phyloP scores from a whole-genome alignment of 2,797 vertebrate species.

The Ctenosaura bakeri region DNA sequence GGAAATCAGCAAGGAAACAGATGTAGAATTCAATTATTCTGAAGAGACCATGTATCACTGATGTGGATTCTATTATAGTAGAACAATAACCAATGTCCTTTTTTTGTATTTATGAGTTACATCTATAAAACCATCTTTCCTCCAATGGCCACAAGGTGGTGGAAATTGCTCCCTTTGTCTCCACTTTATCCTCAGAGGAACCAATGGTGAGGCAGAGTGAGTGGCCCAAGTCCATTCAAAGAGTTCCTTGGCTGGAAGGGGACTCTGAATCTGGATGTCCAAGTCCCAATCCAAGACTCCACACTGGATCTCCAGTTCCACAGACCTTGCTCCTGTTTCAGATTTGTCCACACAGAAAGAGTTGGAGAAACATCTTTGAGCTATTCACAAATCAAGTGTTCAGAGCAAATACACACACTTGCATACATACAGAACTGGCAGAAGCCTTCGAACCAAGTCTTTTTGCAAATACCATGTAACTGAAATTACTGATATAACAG shows the following conservation, averaged over 20 bases:
- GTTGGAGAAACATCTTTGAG: background rate
- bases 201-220: background rate
- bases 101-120: background rate
- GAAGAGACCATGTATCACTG: background rate
- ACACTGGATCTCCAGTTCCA: background rate
- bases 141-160: background rate
- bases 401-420: background rate
- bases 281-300: background rate
- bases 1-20: background rate
- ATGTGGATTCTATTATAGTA: background rate
- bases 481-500: background rate
- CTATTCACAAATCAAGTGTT: background rate
- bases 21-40: background rate
- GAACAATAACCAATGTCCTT: background rate
- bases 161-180: background rate
- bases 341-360: background rate
- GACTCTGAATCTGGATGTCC: background rate
- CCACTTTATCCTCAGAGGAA: background rate
- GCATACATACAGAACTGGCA: background rate
- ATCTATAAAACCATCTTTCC: background rate
- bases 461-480: background rate
- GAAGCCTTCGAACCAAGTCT: background rate
- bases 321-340: background rate
- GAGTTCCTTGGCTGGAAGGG: background rate
- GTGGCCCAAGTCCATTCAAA: background rate